Evolutionary conservation across 2,113 vertebrate species (phyloP).

Genomic region (Cichladusa arquata): DNA sequence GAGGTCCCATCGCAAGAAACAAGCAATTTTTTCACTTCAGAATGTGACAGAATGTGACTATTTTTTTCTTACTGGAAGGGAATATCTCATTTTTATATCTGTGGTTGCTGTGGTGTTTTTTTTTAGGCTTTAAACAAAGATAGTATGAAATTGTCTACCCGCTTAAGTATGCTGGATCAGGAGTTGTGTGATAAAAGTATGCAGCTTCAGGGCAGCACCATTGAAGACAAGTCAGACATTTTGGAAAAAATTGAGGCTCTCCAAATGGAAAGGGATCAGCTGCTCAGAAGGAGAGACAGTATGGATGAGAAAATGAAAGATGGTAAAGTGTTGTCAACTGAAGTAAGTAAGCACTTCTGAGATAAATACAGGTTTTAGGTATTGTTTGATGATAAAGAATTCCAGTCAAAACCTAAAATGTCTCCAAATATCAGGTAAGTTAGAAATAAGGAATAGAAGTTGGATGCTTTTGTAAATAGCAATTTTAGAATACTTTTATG

Average conservation of each 20-base stretch:
- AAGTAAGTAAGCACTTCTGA: slow-evolving; percentile 76
- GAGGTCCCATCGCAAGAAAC: neutral
- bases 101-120: neutral
- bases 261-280: slow-evolving; percentile 75
- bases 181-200: slow-evolving; percentile 75
- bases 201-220: slow-evolving; percentile 66
- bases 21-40: neutral
- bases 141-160: slow-evolving; percentile 77
- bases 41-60: neutral
- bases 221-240: slow-evolving; percentile 71
- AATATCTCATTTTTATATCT: neutral
- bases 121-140: slow-evolving; percentile 82
- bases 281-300: slow-evolving; percentile 76
- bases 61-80: neutral
- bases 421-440: neutral
- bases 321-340: slow-evolving; percentile 75
- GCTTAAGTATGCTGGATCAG: slow-evolving; percentile 79
- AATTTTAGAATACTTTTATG: neutral
- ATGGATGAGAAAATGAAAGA: slow-evolving; percentile 82
- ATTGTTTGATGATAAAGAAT: neutral
- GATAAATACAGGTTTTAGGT: neutral
- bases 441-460: neutral
- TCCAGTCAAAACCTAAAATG: neutral
- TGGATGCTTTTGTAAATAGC: neutral
- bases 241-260: slow-evolving; percentile 76